Conservation (phyloP, 2,888 invertebrate species). For the Drosophila phalerata region DNA sequence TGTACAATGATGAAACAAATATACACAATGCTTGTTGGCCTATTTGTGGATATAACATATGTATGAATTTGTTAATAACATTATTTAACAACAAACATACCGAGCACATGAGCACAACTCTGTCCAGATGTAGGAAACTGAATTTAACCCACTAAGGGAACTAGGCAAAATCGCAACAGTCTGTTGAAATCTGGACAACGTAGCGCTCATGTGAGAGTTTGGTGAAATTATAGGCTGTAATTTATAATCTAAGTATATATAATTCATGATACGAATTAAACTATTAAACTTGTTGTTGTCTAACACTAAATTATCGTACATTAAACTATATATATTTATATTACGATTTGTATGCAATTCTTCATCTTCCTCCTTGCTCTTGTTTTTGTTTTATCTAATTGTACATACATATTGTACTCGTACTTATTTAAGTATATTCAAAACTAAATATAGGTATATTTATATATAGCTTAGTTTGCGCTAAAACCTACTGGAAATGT, state of each 20-base stretch:
- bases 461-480: constrained; percentile 26
- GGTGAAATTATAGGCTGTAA: constrained; percentile 9
- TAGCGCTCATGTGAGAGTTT: constrained; percentile 46
- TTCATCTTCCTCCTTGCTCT: constrained; percentile 19
- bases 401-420: constrained; percentile 17
- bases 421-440: constrained; percentile 14
- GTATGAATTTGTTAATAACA: constrained; percentile 23
- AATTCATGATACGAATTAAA: constrained; percentile 48
- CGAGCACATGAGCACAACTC: constrained; percentile 68
- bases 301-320: constrained; percentile 49
- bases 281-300: constrained; percentile 30
- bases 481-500: constrained; percentile 65
- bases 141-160: constrained; percentile 85
- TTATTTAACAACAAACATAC: constrained; percentile 43
- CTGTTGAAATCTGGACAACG: constrained; percentile 62
- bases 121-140: constrained; percentile 75
- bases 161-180: constrained; percentile 83
- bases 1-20: constrained; percentile 45
- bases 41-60: constrained; percentile 29
- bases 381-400: background rate
- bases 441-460: constrained; percentile 1
- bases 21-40: constrained; percentile 36
- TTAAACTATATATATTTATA: constrained; percentile 40
- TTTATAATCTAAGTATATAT: constrained; percentile 24
- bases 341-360: constrained; percentile 52